Percentiles rank a stretch among this genome's conserved stretches.
Conservation (phyloP, 2,113 vertebrate species). For the Xiphophorus couchianus region DNA sequence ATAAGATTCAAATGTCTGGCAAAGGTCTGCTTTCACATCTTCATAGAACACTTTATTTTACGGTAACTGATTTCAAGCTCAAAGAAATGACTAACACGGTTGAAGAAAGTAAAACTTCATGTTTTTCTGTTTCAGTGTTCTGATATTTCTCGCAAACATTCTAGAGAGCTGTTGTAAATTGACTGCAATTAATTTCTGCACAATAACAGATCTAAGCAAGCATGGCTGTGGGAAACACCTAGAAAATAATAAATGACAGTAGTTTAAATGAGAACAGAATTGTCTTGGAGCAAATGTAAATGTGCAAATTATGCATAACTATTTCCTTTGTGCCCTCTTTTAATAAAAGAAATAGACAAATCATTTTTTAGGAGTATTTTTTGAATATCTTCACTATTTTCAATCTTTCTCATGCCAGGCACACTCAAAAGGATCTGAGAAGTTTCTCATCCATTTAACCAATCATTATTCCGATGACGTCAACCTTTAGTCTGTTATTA, state of each 20-base stretch:
- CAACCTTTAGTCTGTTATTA: slow-evolving; percentile 12
- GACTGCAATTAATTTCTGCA: background rate
- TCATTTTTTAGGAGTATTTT: background rate
- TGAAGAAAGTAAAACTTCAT: background rate
- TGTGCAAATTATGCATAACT: background rate
- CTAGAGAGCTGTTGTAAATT: background rate
- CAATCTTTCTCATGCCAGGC: background rate
- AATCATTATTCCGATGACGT: background rate
- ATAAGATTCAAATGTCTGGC: too few relatives aligned
- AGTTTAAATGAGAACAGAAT: background rate
- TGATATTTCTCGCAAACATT: background rate
- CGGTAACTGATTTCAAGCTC: background rate
- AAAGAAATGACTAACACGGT: background rate
- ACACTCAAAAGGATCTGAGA: background rate
- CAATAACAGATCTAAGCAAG: background rate
- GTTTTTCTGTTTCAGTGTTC: background rate
- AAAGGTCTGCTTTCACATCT: background rate
- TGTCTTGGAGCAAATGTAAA: background rate
- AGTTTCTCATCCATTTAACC: slow-evolving; percentile 11
- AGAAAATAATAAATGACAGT: background rate
- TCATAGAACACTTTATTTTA: background rate
- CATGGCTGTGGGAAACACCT: background rate
- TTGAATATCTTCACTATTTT: background rate
- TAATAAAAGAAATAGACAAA: background rate
- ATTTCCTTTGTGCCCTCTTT: background rate